A percentile compares a stretch with the other conserved stretches of the same genome.
Evolutionary conservation across 2,797 vertebrate species (phyloP).

Genomic region (Tiaroga cobitis): DNA sequence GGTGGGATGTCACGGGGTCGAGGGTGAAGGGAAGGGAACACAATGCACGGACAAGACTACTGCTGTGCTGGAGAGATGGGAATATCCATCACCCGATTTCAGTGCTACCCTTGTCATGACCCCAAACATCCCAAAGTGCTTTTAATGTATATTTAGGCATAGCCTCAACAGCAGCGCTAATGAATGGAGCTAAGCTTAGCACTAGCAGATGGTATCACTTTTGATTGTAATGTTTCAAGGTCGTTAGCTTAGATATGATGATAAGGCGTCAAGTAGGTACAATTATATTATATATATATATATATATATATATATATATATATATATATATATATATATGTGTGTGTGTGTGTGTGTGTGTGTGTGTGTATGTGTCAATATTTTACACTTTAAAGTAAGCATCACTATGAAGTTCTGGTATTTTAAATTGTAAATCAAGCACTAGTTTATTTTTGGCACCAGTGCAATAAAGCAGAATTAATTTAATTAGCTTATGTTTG

Average conservation of each 20-base stretch:
- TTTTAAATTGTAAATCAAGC: background rate
- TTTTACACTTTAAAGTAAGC: background rate
- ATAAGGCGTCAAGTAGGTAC: background rate
- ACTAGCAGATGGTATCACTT: conserved; percentile 26
- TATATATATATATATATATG: too few species aligned
- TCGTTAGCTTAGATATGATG: background rate
- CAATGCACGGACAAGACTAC: conserved; percentile 38
- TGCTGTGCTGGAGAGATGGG: conserved; percentile 25
- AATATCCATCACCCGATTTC: conserved; percentile 43
- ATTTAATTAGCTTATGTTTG: conserved; percentile 60
- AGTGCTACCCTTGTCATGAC: conserved; percentile 32
- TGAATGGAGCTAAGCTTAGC: conserved; percentile 28
- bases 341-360: background rate
- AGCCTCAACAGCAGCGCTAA: conserved; percentile 25
- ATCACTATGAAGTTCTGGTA: background rate
- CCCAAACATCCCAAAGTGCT: conserved; percentile 42
- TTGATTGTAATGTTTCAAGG: conserved; percentile 34
- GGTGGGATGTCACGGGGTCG: conserved; percentile 45
- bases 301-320: too few species aligned
- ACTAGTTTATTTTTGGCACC: conserved; percentile 40
- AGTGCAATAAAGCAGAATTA: conserved; percentile 55
- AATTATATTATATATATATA: too few species aligned
- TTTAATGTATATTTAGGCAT: conserved; percentile 52
- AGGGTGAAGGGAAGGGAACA: conserved; percentile 44
- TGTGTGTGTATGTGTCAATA: background rate